Conservation (phyloP, 2,797 vertebrate species). For the Simalia tracyae region DNA sequence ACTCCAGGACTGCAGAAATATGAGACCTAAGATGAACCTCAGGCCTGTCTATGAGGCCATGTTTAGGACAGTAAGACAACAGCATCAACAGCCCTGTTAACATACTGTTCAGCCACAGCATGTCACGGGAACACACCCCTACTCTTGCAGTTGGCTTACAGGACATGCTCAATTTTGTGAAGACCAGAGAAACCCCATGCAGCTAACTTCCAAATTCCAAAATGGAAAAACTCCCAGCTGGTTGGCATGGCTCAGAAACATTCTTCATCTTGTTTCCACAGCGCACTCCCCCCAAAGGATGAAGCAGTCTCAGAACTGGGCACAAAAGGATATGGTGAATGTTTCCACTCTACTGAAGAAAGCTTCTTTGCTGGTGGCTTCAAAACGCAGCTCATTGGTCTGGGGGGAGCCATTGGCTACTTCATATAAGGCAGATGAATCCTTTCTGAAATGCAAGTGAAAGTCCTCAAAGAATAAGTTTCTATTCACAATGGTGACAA, state of each 20-base stretch:
- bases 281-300: neutral
- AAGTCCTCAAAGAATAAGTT: constrained; percentile 35
- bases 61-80: too few relatives aligned
- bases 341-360: constrained; percentile 91
- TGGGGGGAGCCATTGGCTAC: constrained; percentile 72
- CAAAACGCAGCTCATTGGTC: constrained; percentile 69
- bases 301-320: neutral
- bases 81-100: too few relatives aligned
- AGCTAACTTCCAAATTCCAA: neutral
- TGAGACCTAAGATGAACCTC: too few relatives aligned
- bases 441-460: constrained; percentile 71
- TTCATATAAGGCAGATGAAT: constrained; percentile 51
- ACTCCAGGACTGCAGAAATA: too few relatives aligned
- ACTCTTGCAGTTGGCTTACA: too few relatives aligned
- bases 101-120: too few relatives aligned
- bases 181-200: neutral
- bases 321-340: constrained; percentile 92
- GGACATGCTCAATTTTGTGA: too few relatives aligned
- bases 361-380: constrained; percentile 87
- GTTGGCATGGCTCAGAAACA: neutral
- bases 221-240: neutral
- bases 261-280: neutral
- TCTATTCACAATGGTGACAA: neutral
- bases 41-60: too few relatives aligned
- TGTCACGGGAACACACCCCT: too few relatives aligned